Base-by-base conservation (phyloP, 2,113 vertebrate genomes). In the Bufo gargarizans region DNA sequence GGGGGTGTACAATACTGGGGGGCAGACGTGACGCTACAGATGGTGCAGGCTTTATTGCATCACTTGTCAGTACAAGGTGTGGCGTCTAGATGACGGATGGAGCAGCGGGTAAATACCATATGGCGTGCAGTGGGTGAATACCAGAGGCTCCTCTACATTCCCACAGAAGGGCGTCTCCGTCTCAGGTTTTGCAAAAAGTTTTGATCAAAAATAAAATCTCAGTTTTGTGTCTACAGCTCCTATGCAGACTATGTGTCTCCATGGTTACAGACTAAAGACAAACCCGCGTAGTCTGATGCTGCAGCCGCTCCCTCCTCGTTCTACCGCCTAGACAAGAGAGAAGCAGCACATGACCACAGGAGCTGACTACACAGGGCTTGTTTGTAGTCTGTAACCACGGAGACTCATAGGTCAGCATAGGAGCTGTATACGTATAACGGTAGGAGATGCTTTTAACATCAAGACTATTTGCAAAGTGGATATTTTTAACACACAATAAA, bases 21-120 rank as follows among this genome's bases (percentile, higher is more conserved):
- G 33, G 33, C n/a, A 10, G 53, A 55, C 53, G 10, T 55, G 10
- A 55, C 4, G 53, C 53, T n/a, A n/a, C 74, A 53, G n/a, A n/a
- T n/a, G n/a, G n/a, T n/a, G n/a, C n/a, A n/a, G 72, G 13, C 72
- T 76, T 76, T 76, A 76, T 45, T 47, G 45, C 72, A 76, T 76
- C 72, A 19, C 72, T 76, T 49, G 72, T 76, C 72, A 17, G 10
- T 7, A 76, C 49, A 19, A 47, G 45, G 43, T 71, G 67, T 10
- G 22, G 8, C 22, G 22, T 33, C 33, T 33, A 33, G 33, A 33
- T 33, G 33, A 33, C 33, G 33, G 33, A 33, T 1, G 33, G 33
- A 33, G 33, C 33, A 33, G 33, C 33, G 33, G 33, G 33, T 33
- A 33, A 58, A 58, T 61, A 16, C 17, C 16, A 17, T n/a, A n/a